Percentiles rank a stretch among this genome's conserved stretches.
These are phyloP conservation scores for Cheilosia soror DNA, from an alignment of 2,888 invertebrate genomes.

Conservation along the genomic window DNA sequence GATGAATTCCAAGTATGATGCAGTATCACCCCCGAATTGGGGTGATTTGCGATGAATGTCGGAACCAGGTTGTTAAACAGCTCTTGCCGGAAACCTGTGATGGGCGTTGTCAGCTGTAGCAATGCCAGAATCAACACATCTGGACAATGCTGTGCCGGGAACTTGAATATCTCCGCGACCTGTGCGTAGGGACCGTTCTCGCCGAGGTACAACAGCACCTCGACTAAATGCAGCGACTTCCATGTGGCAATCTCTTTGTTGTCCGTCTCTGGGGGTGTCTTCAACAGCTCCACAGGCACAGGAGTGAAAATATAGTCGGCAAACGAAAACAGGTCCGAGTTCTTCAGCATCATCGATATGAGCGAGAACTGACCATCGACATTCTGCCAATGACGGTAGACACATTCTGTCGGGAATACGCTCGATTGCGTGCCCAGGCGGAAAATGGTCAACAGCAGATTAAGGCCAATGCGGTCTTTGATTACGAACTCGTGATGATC, in stretches of 20 bases:
- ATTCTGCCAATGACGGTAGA: conserved; percentile 97
- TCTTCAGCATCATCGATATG: conserved; percentile 93
- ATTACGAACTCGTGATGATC: conserved; percentile 96
- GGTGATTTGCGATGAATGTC: conserved; percentile 97
- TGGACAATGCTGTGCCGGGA: conserved; percentile 96
- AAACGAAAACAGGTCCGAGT: conserved; percentile 97
- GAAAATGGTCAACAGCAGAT: conserved; percentile 92
- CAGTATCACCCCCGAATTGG: conserved; percentile 97
- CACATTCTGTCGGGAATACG: conserved; percentile 93
- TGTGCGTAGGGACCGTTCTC: conserved; percentile 93
- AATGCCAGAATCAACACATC: conserved; percentile 96
- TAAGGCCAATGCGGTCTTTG: conserved; percentile 93
- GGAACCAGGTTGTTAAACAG: conserved; percentile 94
- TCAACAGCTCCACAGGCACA: conserved; percentile 94
- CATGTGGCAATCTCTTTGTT: conserved; percentile 97
- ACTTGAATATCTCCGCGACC: conserved; percentile 93
- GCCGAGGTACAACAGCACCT: conserved; percentile 93
- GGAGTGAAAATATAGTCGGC: conserved; percentile 95
- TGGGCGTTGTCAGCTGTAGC: conserved; percentile 93
- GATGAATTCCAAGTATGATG: conserved; percentile 98
- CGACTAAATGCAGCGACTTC: conserved; percentile 96
- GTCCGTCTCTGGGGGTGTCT: conserved; percentile 97
- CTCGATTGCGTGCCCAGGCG: conserved; percentile 91
- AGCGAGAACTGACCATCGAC: conserved; percentile 96
- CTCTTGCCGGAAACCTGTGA: conserved; percentile 92